Conservation (phyloP, 2,797 vertebrate genomes). For the Eupleurogrammus muticus region DNA sequence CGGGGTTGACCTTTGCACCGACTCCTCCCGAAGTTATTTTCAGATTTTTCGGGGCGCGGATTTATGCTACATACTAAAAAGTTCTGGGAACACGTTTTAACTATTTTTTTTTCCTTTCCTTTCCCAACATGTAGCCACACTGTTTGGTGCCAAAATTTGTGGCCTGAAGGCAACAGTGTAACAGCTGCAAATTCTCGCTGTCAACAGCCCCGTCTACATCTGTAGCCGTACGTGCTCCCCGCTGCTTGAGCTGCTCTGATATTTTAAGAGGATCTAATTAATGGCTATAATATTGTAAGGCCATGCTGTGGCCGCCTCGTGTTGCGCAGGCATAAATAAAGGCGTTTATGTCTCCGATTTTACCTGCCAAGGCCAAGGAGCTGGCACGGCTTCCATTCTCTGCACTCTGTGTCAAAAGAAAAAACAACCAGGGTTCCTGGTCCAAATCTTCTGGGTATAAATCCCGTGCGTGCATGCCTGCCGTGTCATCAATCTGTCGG, state of each 20-base stretch:
- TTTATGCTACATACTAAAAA: background rate
- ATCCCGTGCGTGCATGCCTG: constrained; percentile 38
- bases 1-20: background rate
- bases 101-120: constrained; percentile 3
- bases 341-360: constrained; percentile 17
- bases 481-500: constrained; percentile 51
- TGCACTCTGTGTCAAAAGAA: constrained; percentile 16
- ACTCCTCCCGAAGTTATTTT: background rate
- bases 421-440: constrained; percentile 17
- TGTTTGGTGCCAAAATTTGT: constrained; percentile 1
- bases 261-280: constrained; percentile 45
- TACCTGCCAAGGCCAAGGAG: constrained; percentile 8
- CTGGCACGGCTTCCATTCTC: constrained; percentile 36
- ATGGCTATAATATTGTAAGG: constrained; percentile 36
- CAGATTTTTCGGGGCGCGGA: background rate
- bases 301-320: constrained; percentile 15
- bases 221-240: constrained; percentile 24
- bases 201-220: constrained; percentile 26
- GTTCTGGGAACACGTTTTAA: background rate
- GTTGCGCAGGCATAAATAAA: constrained; percentile 19
- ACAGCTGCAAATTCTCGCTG: constrained; percentile 12
- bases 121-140: background rate
- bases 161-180: constrained; percentile 2
- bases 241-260: constrained; percentile 35
- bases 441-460: constrained; percentile 35